Conservation (phyloP, 2,888 invertebrate species). For the Chymomyza amoena region DNA sequence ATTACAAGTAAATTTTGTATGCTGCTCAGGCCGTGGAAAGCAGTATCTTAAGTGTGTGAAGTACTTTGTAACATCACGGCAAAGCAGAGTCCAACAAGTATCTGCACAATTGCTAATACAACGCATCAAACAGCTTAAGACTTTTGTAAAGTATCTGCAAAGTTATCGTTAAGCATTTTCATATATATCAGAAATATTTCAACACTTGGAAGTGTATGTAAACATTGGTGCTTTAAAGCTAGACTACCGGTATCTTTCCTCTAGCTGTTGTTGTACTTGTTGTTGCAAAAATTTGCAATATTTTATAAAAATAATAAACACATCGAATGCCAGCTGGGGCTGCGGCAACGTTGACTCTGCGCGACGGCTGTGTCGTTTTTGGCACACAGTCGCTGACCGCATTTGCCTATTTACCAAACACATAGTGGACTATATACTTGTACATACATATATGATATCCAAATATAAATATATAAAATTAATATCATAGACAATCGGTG, state of each 20-base stretch:
- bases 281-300: constrained; percentile 1
- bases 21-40: background rate
- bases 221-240: background rate
- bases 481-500: background rate
- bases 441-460: background rate
- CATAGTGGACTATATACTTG: background rate
- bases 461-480: background rate
- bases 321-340: constrained; percentile 18
- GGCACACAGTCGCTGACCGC: constrained; percentile 45
- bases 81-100: background rate
- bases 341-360: background rate
- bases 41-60: background rate
- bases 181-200: too few species aligned
- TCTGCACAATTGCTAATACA: background rate
- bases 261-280: background rate
- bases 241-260: background rate
- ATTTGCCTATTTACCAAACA: background rate
- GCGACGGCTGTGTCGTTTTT: constrained; percentile 36
- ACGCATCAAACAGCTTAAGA: too few species aligned
- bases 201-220: background rate
- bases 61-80: background rate
- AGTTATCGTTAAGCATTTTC: too few species aligned
- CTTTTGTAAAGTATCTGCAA: too few species aligned
- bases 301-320: constrained; percentile 44
- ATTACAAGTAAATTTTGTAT: background rate